A percentile compares a stretch with the other conserved stretches of the same genome.
phyloP scores from a whole-genome alignment of 2,888 invertebrate genomes.

The Eucera pruinosa region DNA sequence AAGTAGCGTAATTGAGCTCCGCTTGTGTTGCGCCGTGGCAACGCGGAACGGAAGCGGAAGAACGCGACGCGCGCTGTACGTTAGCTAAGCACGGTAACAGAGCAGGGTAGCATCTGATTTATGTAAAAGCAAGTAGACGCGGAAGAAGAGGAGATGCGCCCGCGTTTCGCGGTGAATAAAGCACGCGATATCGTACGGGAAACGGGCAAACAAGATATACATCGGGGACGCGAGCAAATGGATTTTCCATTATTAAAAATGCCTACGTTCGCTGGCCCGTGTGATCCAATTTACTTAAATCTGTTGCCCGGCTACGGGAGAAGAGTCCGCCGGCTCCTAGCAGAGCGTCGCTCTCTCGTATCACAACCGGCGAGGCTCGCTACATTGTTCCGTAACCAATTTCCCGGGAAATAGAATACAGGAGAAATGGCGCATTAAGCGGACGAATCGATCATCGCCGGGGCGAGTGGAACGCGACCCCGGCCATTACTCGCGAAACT shows the following conservation, averaged over 20 bases:
- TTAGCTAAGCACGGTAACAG: background rate
- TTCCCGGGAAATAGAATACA: conserved; percentile 42
- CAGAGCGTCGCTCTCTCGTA: no score
- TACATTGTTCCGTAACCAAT: conserved; percentile 32
- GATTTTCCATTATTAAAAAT: conserved; percentile 60
- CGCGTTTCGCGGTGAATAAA: conserved; percentile 17
- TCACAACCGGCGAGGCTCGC: conserved; percentile 19
- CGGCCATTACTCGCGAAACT: conserved; percentile 29
- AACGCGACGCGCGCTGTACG: no score
- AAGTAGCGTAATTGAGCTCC: no score
- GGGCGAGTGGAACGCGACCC: conserved; percentile 23
- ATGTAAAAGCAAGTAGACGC: conserved; percentile 28
- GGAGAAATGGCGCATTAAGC: conserved; percentile 49
- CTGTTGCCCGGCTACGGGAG: conserved; percentile 7
- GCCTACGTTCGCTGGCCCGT: conserved; percentile 16
- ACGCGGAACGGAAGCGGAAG: no score
- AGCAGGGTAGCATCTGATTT: conserved; percentile 38
- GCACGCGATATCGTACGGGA: background rate
- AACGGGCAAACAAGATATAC: conserved; percentile 39
- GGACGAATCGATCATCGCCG: conserved; percentile 52
- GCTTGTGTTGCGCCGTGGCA: no score
- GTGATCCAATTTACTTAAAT: conserved; percentile 59
- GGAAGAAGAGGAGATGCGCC: conserved; percentile 7
- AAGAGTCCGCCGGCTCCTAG: no score
- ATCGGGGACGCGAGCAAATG: conserved; percentile 43